Conservation (phyloP, 1,140 invertebrate genomes). For the Leptestheria dahalacensis region DNA sequence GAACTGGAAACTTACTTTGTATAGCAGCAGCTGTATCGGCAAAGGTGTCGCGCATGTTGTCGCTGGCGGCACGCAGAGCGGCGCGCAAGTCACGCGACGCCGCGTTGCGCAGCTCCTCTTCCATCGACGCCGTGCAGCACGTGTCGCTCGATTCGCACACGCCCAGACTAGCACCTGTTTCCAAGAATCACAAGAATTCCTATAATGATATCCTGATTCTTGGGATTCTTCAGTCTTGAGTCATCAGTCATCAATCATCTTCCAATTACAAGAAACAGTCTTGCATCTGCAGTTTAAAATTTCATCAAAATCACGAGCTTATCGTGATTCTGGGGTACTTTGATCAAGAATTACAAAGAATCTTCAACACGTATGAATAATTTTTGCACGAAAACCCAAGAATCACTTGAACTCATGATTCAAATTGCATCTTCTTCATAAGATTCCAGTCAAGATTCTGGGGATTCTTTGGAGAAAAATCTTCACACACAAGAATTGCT, state of each 20-base stretch:
- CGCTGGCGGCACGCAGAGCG: not conserved
- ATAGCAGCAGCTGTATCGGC: not conserved
- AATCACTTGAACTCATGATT: too few species aligned
- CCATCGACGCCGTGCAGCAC: constrained; percentile 2
- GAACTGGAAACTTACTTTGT: constrained; percentile 2
- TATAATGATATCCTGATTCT: not conserved
- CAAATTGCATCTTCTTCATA: too few species aligned
- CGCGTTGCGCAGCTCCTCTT: not conserved
- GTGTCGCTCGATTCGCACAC: constrained; percentile 10
- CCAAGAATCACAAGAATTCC: not conserved
- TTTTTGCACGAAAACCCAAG: too few species aligned
- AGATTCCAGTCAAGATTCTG: too few species aligned
- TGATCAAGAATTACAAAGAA: too few species aligned
- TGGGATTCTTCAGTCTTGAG: not conserved
- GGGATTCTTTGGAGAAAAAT: too few species aligned
- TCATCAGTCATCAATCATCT: not conserved
- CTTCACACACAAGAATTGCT: too few species aligned
- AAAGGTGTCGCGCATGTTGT: constrained; percentile 3
- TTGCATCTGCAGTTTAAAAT: too few species aligned
- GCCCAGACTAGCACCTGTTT: constrained; percentile 6
- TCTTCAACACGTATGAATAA: too few species aligned
- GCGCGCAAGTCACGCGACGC: not conserved
- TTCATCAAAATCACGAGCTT: too few species aligned
- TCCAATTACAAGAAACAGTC: too few species aligned
- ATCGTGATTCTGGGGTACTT: too few species aligned